phyloP scores from a whole-genome alignment of 2,888 invertebrate species.

The Rhamnusium bicolor region DNA sequence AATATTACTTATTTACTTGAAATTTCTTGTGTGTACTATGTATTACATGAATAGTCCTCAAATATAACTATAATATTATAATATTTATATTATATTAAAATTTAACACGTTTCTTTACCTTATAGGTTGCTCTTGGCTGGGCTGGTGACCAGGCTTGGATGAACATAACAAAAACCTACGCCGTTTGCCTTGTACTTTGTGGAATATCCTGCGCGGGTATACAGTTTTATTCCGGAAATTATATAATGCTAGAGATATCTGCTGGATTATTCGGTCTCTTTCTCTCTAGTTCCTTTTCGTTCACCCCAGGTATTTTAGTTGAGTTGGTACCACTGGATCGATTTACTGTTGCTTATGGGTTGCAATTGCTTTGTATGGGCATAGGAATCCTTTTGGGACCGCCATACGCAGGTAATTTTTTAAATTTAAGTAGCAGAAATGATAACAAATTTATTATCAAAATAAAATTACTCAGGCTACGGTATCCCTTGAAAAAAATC shows the following conservation, averaged over 20 bases:
- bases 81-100: no score
- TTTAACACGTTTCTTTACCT: conserved; percentile 11
- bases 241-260: conserved; percentile 65
- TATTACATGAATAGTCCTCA: no score
- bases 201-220: conserved; percentile 78
- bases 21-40: no score
- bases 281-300: conserved; percentile 93
- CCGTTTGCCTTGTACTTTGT: conserved; percentile 82
- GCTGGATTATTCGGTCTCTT: conserved; percentile 87
- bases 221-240: conserved; percentile 72
- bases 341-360: conserved; percentile 93
- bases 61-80: no score
- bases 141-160: conserved; percentile 85
- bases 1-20: no score
- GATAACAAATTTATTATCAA: no score
- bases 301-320: conserved; percentile 92
- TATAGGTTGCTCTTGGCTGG: conserved; percentile 87
- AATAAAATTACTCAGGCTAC: no score
- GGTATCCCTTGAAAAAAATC: no score
- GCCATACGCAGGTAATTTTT: conserved; percentile 84
- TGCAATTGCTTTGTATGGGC: conserved; percentile 91
- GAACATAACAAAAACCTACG: conserved; percentile 88
- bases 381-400: conserved; percentile 94
- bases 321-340: conserved; percentile 91
- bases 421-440: no score